phyloP scores from a whole-genome alignment of 35 echinoderm and acorn worm genomes.

The Anneissia japonica region DNA sequence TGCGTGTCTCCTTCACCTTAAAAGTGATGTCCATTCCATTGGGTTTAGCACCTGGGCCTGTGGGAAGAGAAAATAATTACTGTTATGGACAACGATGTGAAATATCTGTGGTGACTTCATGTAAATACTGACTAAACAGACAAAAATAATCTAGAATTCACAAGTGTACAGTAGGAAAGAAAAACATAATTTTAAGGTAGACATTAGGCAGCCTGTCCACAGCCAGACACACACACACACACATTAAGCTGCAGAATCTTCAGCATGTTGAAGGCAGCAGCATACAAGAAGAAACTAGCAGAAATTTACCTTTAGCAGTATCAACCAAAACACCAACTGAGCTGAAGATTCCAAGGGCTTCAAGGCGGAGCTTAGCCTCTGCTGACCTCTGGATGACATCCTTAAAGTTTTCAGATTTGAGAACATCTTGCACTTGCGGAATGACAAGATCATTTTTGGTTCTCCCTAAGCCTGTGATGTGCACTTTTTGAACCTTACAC shows the following conservation, averaged over 20 bases:
- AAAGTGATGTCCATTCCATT: constrained; percentile 82
- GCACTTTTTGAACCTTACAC: constrained; percentile 65
- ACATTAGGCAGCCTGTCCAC: too few species aligned
- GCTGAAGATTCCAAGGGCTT: constrained; percentile 64
- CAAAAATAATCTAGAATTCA: too few species aligned
- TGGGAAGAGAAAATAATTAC: neutral
- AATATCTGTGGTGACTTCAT: too few species aligned
- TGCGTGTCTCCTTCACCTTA: constrained; percentile 61
- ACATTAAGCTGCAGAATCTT: too few species aligned
- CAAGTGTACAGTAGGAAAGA: too few species aligned
- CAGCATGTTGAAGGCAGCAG: too few species aligned
- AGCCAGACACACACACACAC: too few species aligned
- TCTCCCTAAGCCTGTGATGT: constrained; percentile 59
- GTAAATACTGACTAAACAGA: too few species aligned
- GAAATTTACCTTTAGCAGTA: constrained; percentile 78
- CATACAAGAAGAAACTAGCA: too few species aligned
- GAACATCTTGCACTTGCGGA: constrained; percentile 62
- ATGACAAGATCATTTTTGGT: constrained; percentile 82
- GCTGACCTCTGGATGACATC: constrained; percentile 69
- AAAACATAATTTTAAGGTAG: too few species aligned
- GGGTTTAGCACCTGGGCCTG: constrained; percentile 42
- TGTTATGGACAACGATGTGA: too few species aligned
- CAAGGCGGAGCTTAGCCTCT: constrained; percentile 65
- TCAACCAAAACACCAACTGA: constrained; percentile 79
- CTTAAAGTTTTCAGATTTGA: constrained; percentile 67